Evolutionary conservation across 2,113 vertebrate species (phyloP).

Genomic region (Sapajus apella): DNA sequence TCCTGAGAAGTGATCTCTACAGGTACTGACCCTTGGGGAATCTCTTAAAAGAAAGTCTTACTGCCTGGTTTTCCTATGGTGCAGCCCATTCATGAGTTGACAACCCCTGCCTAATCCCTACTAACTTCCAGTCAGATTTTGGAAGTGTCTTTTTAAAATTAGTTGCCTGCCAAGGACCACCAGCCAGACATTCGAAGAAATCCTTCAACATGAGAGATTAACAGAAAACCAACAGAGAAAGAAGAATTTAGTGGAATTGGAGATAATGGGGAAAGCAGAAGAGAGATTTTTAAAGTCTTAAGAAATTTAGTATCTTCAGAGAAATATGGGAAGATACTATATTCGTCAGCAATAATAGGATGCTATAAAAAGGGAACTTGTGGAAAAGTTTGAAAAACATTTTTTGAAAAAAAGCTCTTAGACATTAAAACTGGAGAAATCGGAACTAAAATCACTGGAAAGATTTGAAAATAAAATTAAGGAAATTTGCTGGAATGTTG

Average conservation of each 20-base stretch:
- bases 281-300: neutral
- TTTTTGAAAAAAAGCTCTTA: neutral
- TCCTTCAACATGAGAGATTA: neutral
- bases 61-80: conserved; percentile 40
- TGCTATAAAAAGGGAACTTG: conserved; percentile 6
- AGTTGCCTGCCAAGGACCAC: neutral
- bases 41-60: conserved; percentile 54
- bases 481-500: neutral
- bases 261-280: conserved; percentile 24
- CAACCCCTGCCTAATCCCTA: neutral
- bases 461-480: conserved; percentile 35
- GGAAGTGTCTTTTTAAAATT: neutral
- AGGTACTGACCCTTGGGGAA: conserved; percentile 48
- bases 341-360: neutral
- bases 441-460: conserved; percentile 13
- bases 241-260: conserved; percentile 29
- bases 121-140: conserved; percentile 43
- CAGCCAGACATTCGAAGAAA: conserved; percentile 42
- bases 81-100: conserved; percentile 41
- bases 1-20: conserved; percentile 66
- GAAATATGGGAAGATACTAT: neutral
- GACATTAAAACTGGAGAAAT: conserved; percentile 38
- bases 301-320: conserved; percentile 34
- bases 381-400: neutral
- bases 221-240: neutral